phyloP scores from a whole-genome alignment of 1,140 invertebrate species.

The Triops cancriformis region DNA sequence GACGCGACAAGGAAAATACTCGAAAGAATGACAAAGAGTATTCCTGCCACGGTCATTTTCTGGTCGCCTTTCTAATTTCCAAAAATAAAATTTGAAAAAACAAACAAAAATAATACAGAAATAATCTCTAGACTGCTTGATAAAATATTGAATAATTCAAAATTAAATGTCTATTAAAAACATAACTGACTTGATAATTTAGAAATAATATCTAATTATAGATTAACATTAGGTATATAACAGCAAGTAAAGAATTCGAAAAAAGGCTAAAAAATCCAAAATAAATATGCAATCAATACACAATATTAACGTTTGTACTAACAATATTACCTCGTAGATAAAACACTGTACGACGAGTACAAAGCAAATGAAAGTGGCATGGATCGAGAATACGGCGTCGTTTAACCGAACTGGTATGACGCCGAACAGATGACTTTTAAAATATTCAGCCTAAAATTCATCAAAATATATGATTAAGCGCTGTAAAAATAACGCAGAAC shows the following conservation, averaged over 20 bases:
- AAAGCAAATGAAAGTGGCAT: slow-evolving; percentile 78
- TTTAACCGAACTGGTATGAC: slow-evolving; percentile 91
- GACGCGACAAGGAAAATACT: slow-evolving; percentile 56
- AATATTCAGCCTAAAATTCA: slow-evolving; percentile 60
- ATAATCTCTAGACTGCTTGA: too few relatives aligned
- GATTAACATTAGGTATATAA: too few relatives aligned
- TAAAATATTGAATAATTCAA: too few relatives aligned
- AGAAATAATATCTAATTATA: too few relatives aligned
- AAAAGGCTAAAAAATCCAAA: slow-evolving; percentile 19
- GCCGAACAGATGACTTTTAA: slow-evolving; percentile 64
- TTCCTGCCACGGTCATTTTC: slow-evolving; percentile 61
- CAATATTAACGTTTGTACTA: too few relatives aligned
- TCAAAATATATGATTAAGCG: not conserved
- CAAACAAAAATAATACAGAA: too few relatives aligned
- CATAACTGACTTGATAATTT: too few relatives aligned
- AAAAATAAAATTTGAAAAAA: too few relatives aligned
- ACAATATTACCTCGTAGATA: slow-evolving; percentile 73
- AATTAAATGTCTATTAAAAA: too few relatives aligned
- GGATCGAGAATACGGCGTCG: slow-evolving; percentile 91
- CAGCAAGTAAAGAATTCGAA: too few relatives aligned
- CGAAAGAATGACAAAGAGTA: slow-evolving; percentile 57
- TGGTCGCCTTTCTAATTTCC: slow-evolving; percentile 59
- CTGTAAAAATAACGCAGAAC: too few relatives aligned
- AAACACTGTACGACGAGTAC: slow-evolving; percentile 81
- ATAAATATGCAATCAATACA: not conserved